Conservation (phyloP, 92 coral and sea anemone species). For the Epizoanthus ramosus region DNA sequence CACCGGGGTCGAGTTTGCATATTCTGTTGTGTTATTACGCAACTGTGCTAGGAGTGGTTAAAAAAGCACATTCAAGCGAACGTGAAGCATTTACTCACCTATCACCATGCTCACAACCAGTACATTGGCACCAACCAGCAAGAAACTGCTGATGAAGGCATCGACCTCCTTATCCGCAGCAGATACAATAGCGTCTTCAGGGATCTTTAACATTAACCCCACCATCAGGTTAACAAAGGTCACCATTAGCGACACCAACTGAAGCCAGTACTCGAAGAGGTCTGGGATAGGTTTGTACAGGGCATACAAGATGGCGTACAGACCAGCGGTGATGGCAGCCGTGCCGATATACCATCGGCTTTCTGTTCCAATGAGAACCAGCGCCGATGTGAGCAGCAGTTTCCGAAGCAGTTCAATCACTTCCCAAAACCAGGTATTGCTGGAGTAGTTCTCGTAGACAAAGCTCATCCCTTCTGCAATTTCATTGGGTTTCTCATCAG, state of each 20-base stretch:
- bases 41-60: too few species aligned
- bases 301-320: constrained; percentile 44
- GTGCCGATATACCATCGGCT: constrained; percentile 46
- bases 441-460: constrained; percentile 43
- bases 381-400: constrained; percentile 29
- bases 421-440: constrained; percentile 57
- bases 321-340: constrained; percentile 35
- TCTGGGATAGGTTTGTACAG: constrained; percentile 45
- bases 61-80: too few species aligned
- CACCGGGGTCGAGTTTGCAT: too few species aligned
- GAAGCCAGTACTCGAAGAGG: constrained; percentile 59
- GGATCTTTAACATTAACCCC: constrained; percentile 32
- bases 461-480: constrained; percentile 26
- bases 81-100: constrained; percentile 2
- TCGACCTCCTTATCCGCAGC: background rate
- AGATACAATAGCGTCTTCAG: background rate
- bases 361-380: constrained; percentile 26
- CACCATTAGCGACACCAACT: constrained; percentile 30
- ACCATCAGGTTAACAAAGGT: constrained; percentile 36
- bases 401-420: constrained; percentile 44
- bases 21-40: too few species aligned
- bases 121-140: constrained; percentile 8
- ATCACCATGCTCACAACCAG: background rate
- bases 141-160: background rate
- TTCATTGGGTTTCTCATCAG: too few species aligned